Evolutionary conservation across 2,113 vertebrate genomes (phyloP).

Genomic region (Pogonocichla stellata): DNA sequence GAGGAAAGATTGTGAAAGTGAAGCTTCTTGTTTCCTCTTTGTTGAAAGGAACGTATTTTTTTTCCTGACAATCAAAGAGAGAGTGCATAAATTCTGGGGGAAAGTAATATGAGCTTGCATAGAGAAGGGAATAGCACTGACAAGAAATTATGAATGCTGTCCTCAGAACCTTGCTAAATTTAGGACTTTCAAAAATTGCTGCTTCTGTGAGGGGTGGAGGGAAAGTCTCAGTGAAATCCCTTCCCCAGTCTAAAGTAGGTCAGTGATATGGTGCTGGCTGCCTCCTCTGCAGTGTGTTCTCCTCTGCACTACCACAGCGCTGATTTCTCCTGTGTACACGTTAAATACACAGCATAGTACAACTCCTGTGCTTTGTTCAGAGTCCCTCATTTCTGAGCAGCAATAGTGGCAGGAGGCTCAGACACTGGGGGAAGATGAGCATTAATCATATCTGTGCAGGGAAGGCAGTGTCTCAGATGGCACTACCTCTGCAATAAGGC

Average conservation of each 20-base stretch:
- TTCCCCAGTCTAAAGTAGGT: conserved; percentile 9
- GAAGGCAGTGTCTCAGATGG: not conserved
- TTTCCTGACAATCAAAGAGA: not conserved
- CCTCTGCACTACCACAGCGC: not conserved
- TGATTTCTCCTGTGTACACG: not conserved
- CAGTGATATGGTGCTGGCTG: not conserved
- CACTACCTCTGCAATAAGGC: not conserved
- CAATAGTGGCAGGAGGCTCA: not conserved
- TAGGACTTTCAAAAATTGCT: conserved; percentile 3
- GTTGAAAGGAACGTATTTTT: not conserved
- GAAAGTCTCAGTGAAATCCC: not conserved
- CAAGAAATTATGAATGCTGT: not conserved
- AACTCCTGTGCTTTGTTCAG: not conserved
- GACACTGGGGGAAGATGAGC: not conserved
- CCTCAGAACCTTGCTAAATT: not conserved
- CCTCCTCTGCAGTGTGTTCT: not conserved
- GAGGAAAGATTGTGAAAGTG: not conserved
- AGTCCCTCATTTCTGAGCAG: not conserved
- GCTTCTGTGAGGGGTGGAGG: not conserved
- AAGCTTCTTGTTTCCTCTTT: not conserved
- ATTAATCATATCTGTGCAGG: not conserved
- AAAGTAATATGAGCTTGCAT: not conserved
- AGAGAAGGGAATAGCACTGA: not conserved
- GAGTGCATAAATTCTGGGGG: not conserved
- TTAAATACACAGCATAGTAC: not conserved